Evolutionary conservation across 2,888 invertebrate genomes (phyloP).

Genomic region (Tridacna crocea): DNA sequence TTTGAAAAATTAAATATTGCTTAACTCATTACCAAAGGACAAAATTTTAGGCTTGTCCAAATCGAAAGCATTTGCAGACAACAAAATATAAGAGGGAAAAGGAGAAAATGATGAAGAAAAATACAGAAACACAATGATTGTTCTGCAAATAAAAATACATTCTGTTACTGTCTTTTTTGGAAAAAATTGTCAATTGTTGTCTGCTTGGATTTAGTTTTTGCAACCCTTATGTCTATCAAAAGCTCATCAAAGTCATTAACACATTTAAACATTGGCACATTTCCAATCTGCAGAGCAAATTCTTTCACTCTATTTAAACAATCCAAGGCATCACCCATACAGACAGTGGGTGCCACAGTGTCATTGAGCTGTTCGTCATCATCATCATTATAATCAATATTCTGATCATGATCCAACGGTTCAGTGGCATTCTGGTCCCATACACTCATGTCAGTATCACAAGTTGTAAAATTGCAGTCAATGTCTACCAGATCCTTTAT

Average conservation of each 20-base stretch:
- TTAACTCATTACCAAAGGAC: no score
- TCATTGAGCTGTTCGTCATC: background rate
- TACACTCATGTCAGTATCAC: constrained; percentile 30
- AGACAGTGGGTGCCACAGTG: background rate
- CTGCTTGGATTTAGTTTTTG: constrained; percentile 9
- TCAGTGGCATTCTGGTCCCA: constrained; percentile 30
- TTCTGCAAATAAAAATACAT: background rate
- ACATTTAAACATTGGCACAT: background rate
- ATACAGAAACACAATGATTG: no score
- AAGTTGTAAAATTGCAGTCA: constrained; percentile 23
- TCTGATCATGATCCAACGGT: background rate
- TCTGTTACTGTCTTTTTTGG: background rate
- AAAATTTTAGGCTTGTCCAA: no score
- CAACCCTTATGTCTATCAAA: background rate
- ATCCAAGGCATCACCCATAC: background rate
- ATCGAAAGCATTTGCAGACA: no score
- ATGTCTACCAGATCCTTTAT: constrained; percentile 11
- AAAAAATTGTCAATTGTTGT: constrained; percentile 17
- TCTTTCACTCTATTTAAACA: background rate
- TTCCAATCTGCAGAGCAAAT: constrained; percentile 1
- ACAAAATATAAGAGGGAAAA: no score
- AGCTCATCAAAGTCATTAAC: constrained; percentile 10
- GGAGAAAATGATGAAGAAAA: no score
- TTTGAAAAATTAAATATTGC: no score
- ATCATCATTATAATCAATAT: background rate